Base-by-base conservation (phyloP, 2,113 vertebrate genomes). In the Embiotoca jacksoni region DNA sequence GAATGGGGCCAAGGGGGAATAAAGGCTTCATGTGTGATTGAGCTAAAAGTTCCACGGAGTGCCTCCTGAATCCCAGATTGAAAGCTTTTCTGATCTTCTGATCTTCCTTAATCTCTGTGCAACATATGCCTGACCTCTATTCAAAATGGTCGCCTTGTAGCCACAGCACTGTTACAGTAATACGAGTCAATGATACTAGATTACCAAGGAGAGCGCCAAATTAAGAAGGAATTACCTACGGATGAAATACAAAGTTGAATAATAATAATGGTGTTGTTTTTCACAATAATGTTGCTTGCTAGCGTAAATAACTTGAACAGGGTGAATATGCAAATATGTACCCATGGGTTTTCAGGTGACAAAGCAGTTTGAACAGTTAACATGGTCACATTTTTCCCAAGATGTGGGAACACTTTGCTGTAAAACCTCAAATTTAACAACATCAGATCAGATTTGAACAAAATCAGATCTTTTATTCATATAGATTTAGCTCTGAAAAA, bases 1-100 rank as follows among this genome's bases (percentile, higher is more conserved):
- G 75, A 67, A 77, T 6, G 14, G 37, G 61, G 78, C 39, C 44
- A 66, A 16, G 1, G n/a, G 13, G 13, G 54, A 41, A 55, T 57
- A 64, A 69, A 66, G 72, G 82, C 71, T 46, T 79, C 72, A 75
- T 84, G 57, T 85, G 78, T 65, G 73, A 88, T 77, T 79, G 75
- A 79, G 86, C 75, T 70, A 76, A 74, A 77, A 59, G 64, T 88
- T 78, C 63, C 57, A 61, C n/a, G 13, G 47, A 71, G 62, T 30
- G 83, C 67, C 75, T 81, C 30, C 53, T 84, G 81, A 85, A 84
- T 72, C 79, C 85, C 82, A 76, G 88, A 92, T 90, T 89, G 84
- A 92, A 92, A 87, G 85, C 83, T 82, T 85, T 86, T 81, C 75
- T 88, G 82, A 91, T 89, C 88, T 91, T 92, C 72, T 92, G 86